phyloP scores from a whole-genome alignment of 2,888 invertebrate genomes.

The Drosophila paracracens region DNA sequence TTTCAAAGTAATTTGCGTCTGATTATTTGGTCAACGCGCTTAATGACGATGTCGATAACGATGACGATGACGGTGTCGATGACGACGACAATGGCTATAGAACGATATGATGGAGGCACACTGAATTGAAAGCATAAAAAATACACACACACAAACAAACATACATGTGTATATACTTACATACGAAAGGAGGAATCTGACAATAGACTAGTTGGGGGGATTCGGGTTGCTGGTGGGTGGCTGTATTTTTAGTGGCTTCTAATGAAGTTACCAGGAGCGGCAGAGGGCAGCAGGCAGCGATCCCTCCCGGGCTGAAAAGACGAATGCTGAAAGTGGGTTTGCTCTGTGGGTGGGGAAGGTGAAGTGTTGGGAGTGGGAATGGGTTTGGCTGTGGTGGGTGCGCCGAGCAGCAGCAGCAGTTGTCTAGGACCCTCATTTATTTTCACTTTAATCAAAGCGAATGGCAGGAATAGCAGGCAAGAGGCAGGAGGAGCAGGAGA shows the following conservation, averaged over 20 bases:
- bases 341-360: background rate
- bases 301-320: constrained; percentile 52
- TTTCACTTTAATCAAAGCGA: constrained; percentile 79
- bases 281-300: constrained; percentile 6
- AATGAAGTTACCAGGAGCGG: constrained; percentile 60
- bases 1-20: constrained; percentile 60
- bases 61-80: constrained; percentile 8
- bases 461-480: constrained; percentile 51
- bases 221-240: constrained; percentile 9
- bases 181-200: no score
- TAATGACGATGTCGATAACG: background rate
- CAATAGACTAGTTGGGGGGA: no score
- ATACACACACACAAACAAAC: background rate
- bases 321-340: constrained; percentile 33
- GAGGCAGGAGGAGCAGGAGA: background rate
- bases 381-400: constrained; percentile 15
- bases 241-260: constrained; percentile 64
- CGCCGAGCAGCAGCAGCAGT: constrained; percentile 53
- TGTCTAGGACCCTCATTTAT: constrained; percentile 79
- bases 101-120: constrained; percentile 58
- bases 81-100: constrained; percentile 22
- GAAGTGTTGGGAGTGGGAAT: background rate
- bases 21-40: constrained; percentile 44
- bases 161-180: background rate
- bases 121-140: constrained; percentile 55